phyloP scores from a whole-genome alignment of 2,113 vertebrate genomes.

The Ammodytes marinus region DNA sequence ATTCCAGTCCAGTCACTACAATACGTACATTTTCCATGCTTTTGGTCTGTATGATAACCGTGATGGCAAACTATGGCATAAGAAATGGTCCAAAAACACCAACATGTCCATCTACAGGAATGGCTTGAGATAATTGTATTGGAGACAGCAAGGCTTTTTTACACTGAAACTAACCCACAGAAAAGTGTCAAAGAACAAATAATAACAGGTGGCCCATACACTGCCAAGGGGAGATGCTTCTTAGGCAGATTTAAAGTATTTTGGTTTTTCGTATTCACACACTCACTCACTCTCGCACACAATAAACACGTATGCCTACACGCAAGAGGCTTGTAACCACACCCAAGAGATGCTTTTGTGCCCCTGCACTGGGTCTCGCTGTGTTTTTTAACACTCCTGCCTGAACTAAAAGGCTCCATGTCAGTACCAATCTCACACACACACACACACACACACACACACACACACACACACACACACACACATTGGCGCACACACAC shows the following conservation, averaged over 20 bases:
- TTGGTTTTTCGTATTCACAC: slow-evolving; percentile 82
- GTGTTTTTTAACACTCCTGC: slow-evolving; percentile 73
- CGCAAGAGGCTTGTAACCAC: slow-evolving; percentile 83
- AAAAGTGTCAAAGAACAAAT: slow-evolving; percentile 57
- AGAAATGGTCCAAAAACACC: slow-evolving; percentile 81
- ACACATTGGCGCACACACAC: slow-evolving; percentile 26
- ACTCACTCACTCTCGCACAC: slow-evolving; percentile 54
- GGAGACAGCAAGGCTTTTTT: slow-evolving; percentile 77
- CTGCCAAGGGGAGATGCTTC: slow-evolving; percentile 74
- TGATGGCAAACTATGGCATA: slow-evolving; percentile 79
- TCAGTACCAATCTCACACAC: slow-evolving; percentile 52
- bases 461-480: slow-evolving; percentile 23
- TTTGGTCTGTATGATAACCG: slow-evolving; percentile 81
- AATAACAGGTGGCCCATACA: slow-evolving; percentile 68
- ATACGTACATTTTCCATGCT: slow-evolving; percentile 79
- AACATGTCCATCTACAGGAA: slow-evolving; percentile 79
- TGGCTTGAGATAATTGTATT: slow-evolving; percentile 74
- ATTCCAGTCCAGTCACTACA: slow-evolving; percentile 82
- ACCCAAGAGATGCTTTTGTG: slow-evolving; percentile 71
- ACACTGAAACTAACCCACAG: slow-evolving; percentile 73
- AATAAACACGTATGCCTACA: slow-evolving; percentile 44
- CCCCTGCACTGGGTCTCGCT: slow-evolving; percentile 74
- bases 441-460: slow-evolving; percentile 30
- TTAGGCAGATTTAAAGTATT: slow-evolving; percentile 74
- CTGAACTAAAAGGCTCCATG: slow-evolving; percentile 67